Evolutionary conservation across 2,797 vertebrate genomes (phyloP).

Genomic region (Muscicapa comitata): DNA sequence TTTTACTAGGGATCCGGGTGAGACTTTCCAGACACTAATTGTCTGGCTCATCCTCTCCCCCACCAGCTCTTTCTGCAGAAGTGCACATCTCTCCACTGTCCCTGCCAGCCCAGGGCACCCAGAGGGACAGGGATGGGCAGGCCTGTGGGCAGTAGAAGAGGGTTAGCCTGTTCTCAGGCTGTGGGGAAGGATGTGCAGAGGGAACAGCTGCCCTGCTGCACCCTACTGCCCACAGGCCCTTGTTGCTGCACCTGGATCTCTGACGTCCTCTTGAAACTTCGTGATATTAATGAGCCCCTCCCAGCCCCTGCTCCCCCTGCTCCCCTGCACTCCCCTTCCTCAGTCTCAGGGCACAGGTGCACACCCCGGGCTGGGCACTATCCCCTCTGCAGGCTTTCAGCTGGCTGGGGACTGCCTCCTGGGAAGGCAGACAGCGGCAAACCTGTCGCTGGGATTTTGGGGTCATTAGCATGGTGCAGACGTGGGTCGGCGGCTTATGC

Average conservation of each 20-base stretch:
- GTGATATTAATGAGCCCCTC: not conserved
- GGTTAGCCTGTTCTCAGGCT: not conserved
- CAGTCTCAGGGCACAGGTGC: not conserved
- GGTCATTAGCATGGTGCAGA: slow-evolving; percentile 38
- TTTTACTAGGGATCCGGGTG: slow-evolving; percentile 65
- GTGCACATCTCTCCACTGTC: not conserved
- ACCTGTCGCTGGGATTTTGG: not conserved
- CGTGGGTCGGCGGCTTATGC: not conserved
- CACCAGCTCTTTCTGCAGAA: slow-evolving; percentile 25
- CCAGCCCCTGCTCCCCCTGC: accelerated
- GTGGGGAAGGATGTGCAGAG: not conserved
- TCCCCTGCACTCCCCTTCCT: accelerated
- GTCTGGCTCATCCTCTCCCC: slow-evolving; percentile 47
- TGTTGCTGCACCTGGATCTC: not conserved
- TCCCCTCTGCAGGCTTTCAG: not conserved
- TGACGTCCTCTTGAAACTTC: not conserved
- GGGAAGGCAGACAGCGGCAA: slow-evolving; percentile 8
- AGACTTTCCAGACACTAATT: slow-evolving; percentile 62
- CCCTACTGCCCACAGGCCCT: not conserved
- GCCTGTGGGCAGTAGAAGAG: not conserved
- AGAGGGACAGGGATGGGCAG: not conserved
- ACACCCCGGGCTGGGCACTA: not conserved
- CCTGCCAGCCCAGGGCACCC: not conserved
- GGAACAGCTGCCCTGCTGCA: not conserved
- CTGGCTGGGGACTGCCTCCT: not conserved